Percentiles rank a stretch among this genome's conserved stretches.
Conservation (phyloP, 1,140 invertebrate genomes). For the Euborellia annulipes region DNA sequence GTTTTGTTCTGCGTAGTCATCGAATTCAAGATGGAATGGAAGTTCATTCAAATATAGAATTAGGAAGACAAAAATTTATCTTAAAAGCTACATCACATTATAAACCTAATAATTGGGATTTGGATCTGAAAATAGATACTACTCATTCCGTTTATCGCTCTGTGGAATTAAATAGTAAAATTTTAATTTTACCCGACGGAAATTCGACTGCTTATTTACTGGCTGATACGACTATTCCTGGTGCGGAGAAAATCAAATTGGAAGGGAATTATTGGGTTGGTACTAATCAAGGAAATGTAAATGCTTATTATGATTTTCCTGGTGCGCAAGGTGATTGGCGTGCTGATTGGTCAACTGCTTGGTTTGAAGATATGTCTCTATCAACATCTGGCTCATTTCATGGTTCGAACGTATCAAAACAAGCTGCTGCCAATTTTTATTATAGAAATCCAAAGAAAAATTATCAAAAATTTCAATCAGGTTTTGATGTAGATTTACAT, state of each 20-base stretch:
- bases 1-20: conserved; percentile 8
- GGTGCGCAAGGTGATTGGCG: conserved; percentile 15
- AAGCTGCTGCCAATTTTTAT: conserved; percentile 1
- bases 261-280: conserved; percentile 6
- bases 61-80: conserved; percentile 3
- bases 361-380: conserved; percentile 30
- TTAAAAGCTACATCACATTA: background rate
- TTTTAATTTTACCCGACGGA: conserved; percentile 7
- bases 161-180: conserved; percentile 5
- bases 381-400: conserved; percentile 24
- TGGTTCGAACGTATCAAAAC: conserved; percentile 20
- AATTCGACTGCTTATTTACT: conserved; percentile 16
- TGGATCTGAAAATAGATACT: conserved; percentile 28
- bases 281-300: no score
- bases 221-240: conserved; percentile 19
- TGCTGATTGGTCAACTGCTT: conserved; percentile 19
- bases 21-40: no score
- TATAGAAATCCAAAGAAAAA: conserved; percentile 27
- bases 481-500: conserved; percentile 36
- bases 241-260: conserved; percentile 19
- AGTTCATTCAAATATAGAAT: conserved; percentile 4
- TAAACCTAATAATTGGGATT: background rate
- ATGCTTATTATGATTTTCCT: no score
- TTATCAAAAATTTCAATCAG: conserved; percentile 30
- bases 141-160: conserved; percentile 27